Evolutionary conservation across 2,797 vertebrate genomes (phyloP), one percentile per base, ranked within the genome.

Genomic region (Diplodus puntazzo): DNA sequence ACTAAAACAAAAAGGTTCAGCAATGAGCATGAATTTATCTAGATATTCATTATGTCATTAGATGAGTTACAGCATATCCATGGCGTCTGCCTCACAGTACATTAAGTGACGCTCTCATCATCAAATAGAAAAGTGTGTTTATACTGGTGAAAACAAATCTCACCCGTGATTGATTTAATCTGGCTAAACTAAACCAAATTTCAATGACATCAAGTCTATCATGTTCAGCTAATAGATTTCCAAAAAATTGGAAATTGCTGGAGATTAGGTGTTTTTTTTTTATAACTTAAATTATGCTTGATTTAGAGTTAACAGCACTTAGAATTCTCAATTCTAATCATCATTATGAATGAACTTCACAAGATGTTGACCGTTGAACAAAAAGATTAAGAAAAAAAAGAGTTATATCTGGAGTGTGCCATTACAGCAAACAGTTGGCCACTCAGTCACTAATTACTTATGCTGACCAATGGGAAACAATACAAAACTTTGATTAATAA

Each of bases 151-250:
- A 1, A 0, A 9, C 54, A 70, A 65, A 73, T 34, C 23, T 71
- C 67, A 69, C 2, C 34, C 21, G 34, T 54, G 27, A 74, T 25
- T 83, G 50, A 62, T 65, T 45, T 60, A 46, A 62, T 7, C 21
- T 25, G 61, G 9, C 34, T 53, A 55, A 77, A 55, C 20, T 30
- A 54, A 46, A 66, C 20, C 7, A 21, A 30, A 66, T 43, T 52
- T 69, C 43, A 53, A 55, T 53, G 49, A 64, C 14, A 11, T 73
- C 61, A 48, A 57, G 39, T 59, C n/a, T 25, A 64, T 71, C 10
- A 60, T 42, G 25, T 65, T 55, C 49, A 55, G 63, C 55, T 11
- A 67, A 21, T 12, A 34, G 0, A 59, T 39, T 14, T 57, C 25
- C 13, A 45, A 13, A 45, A 13, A 1, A 25, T 52, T 18, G 16